phyloP scores from a whole-genome alignment of 2,888 invertebrate genomes.

The Amiota communis region DNA sequence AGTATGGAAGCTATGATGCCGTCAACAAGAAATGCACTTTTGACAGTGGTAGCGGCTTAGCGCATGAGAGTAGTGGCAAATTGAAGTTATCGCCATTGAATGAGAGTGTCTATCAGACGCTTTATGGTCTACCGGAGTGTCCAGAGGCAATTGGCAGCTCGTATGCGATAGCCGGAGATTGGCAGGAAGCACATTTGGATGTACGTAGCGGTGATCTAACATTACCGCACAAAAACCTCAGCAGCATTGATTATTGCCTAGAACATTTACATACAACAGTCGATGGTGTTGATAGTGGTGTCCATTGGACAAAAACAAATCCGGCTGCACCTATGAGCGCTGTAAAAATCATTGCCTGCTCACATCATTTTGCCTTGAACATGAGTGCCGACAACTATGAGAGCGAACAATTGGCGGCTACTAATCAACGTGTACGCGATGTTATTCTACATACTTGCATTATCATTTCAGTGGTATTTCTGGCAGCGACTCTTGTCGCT shows the following conservation, averaged over 20 bases:
- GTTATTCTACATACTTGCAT: constrained; percentile 84
- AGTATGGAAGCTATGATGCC: constrained; percentile 78
- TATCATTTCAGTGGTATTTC: constrained; percentile 86
- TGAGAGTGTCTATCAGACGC: constrained; percentile 55
- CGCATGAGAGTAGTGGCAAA: constrained; percentile 40
- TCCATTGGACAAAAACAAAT: constrained; percentile 32
- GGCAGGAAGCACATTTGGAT: constrained; percentile 53
- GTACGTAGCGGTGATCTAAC: constrained; percentile 48
- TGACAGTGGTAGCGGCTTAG: not conserved
- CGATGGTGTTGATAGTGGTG: constrained; percentile 11
- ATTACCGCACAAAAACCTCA: constrained; percentile 55
- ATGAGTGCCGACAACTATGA: constrained; percentile 4
- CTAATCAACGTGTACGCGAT: constrained; percentile 75
- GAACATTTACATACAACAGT: constrained; percentile 52
- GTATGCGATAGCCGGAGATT: constrained; percentile 68
- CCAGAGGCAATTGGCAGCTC: constrained; percentile 37
- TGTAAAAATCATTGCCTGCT: constrained; percentile 78
- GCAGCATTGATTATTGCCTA: constrained; percentile 59
- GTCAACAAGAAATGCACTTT: constrained; percentile 74
- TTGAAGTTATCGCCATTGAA: constrained; percentile 53
- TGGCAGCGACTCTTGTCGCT: constrained; percentile 85
- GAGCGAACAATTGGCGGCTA: constrained; percentile 14
- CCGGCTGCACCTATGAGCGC: not conserved
- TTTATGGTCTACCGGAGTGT: constrained; percentile 65
- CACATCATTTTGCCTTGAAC: constrained; percentile 75